Base-by-base conservation (phyloP, 2,113 vertebrate species). In the Malurus cyaneus region DNA sequence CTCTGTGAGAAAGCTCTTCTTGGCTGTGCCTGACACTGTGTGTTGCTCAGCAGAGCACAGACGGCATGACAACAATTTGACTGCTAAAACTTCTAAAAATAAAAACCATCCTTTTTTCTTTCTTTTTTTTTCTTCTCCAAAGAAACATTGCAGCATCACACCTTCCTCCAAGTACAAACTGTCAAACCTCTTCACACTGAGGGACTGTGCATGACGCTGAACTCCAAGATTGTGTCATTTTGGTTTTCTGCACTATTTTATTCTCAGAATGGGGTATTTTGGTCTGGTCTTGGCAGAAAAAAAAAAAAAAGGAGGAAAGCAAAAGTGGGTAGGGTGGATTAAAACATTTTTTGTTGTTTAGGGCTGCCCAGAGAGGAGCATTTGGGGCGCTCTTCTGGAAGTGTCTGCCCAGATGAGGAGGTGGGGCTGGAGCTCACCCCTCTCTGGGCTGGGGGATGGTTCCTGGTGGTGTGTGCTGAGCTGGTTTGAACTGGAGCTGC, bases 21-120 rank as follows among this genome's bases (percentile, higher is more conserved):
- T 81, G 81, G 65, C 52, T 81, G 61, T 91, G 78, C 78, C 78
- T 65, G 78, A 16, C 4, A 1, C 65, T 81, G 39, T 29, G 34
- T 62, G 81, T 31, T 85, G 80, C 89, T 96, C 78, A 89, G 93
- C 73, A 81, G 80, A 96, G 78, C 87, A 89, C 93, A 96, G 94
- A 84, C 78, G 2, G 78, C 81, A 84, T 95, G 84, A 87, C 74
- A 91, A 89, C 69, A 89, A 79, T 87, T 92, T 89, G 87, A 78
- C 89, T 93, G 92, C 92, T 92, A 70, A 84, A 84, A 74, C 20
- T 41, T 78, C 94, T 93, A 95, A 95, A 96, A 95, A 95, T 94
- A 94, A 95, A 92, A 91, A 6, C 44, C 0, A 8, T 53, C 46
- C 8, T 42, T 79, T 60, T 67, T 67, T 46, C 8, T 14, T n/a